phyloP scores from a whole-genome alignment of 1,140 invertebrate genomes.

The Halotydeus destructor region DNA sequence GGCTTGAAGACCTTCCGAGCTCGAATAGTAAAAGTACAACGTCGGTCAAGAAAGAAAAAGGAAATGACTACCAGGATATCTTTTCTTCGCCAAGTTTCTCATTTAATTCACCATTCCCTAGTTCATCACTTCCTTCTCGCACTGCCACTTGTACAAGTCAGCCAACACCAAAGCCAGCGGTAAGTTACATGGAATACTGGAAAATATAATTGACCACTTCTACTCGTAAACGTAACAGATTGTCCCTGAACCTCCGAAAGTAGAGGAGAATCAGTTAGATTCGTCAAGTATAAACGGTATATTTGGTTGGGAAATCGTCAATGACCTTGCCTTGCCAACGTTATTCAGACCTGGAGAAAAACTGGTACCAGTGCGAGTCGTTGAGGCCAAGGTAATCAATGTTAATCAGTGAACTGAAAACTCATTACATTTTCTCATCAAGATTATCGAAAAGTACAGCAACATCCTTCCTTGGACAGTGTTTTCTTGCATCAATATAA shows the following conservation, averaged over 20 bases:
- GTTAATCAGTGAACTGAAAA: conserved; percentile 23
- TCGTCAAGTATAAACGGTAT: conserved; percentile 56
- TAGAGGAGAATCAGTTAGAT: conserved; percentile 29
- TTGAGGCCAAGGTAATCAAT: conserved; percentile 38
- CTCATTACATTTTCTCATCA: background rate
- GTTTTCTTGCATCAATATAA: conserved; percentile 53
- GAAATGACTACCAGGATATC: background rate
- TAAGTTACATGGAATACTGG: background rate
- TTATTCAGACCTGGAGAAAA: conserved; percentile 59
- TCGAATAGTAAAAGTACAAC: background rate
- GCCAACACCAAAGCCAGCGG: background rate
- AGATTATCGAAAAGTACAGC: conserved; percentile 39
- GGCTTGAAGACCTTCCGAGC: conserved; percentile 9
- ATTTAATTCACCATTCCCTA: background rate
- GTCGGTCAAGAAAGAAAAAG: conserved; percentile 6
- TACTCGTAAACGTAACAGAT: background rate
- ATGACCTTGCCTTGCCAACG: conserved; percentile 63
- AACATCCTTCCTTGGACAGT: conserved; percentile 21
- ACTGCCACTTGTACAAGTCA: background rate
- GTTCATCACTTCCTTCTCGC: background rate
- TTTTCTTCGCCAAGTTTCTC: background rate
- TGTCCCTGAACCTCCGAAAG: background rate
- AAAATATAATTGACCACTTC: background rate
- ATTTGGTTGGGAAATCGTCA: conserved; percentile 71
- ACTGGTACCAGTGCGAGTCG: conserved; percentile 72